These are phyloP conservation scores for Moxostoma hubbsi DNA, from an alignment of 2,797 vertebrate species.

Conservation along the genomic window DNA sequence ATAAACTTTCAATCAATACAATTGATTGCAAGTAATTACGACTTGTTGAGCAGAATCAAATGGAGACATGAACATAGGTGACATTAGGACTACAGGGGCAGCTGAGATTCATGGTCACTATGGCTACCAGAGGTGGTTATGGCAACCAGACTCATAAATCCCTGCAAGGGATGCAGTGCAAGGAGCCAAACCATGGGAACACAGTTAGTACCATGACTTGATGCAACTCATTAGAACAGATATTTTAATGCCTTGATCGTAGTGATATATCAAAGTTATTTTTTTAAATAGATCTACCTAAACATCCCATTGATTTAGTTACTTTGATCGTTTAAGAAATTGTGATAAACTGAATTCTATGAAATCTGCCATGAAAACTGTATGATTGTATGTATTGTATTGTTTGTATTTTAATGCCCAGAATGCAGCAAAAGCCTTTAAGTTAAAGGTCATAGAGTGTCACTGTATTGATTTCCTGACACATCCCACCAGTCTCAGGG, in stretches of 20 bases:
- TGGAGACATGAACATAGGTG: not conserved
- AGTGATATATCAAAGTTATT: not conserved
- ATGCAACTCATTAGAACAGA: not conserved
- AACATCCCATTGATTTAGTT: not conserved
- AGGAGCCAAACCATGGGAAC: not conserved
- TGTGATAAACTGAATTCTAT: not conserved
- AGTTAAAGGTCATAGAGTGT: not conserved
- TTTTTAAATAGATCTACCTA: not conserved
- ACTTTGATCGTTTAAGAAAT: not conserved
- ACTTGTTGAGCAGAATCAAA: not conserved
- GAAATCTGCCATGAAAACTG: too few species aligned
- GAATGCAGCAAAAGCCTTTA: not conserved
- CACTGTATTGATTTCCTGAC: slow-evolving; percentile 5
- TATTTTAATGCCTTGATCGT: not conserved
- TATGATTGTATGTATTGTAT: too few species aligned
- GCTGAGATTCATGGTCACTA: not conserved
- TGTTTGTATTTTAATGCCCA: not conserved
- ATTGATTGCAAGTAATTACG: not conserved
- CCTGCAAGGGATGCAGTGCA: not conserved
- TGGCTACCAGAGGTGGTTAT: slow-evolving; percentile 4
- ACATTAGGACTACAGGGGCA: not conserved
- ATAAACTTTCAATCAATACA: not conserved
- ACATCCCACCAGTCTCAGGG: not conserved
- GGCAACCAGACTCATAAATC: not conserved
- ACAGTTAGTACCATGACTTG: not conserved